These are phyloP conservation scores for Cricetomys ansorgei DNA, from an alignment of 2,113 vertebrate genomes.

Conservation along the genomic window DNA sequence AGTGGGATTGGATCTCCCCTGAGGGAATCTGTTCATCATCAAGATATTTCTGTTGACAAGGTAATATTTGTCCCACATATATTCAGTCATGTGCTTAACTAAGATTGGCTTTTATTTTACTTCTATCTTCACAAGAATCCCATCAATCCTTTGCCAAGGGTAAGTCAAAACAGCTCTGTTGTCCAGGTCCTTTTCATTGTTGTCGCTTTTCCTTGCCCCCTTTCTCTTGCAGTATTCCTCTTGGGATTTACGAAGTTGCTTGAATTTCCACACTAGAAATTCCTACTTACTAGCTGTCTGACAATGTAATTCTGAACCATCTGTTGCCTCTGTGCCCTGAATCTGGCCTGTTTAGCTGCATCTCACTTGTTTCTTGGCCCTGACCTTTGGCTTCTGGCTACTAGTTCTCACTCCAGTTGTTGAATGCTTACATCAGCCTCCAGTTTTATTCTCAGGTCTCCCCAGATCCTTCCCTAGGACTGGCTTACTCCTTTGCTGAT, in stretches of 20 bases:
- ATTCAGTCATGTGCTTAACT: constrained; percentile 11
- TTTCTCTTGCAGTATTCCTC: not conserved
- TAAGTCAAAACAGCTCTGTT: not conserved
- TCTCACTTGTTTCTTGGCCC: constrained; percentile 51
- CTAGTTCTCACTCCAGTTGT: not conserved
- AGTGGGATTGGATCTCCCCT: not conserved
- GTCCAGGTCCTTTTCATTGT: not conserved
- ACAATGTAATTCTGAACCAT: not conserved
- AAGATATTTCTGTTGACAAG: constrained; percentile 32
- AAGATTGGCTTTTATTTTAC: not conserved
- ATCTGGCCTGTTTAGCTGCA: not conserved
- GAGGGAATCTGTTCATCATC: constrained; percentile 34
- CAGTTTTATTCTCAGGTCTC: not conserved
- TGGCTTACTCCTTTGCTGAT: not conserved
- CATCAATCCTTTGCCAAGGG: not conserved
- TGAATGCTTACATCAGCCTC: not conserved
- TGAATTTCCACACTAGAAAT: constrained; percentile 15
- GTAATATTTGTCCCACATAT: constrained; percentile 9
- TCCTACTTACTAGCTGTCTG: not conserved
- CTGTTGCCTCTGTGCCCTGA: constrained; percentile 12
- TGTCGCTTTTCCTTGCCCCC: not conserved
- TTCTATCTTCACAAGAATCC: not conserved
- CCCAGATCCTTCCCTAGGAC: not conserved
- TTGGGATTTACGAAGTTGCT: not conserved
- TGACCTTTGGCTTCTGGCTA: not conserved